A percentile compares a stretch with the other conserved stretches of the same genome.
Conservation (phyloP, 1,140 invertebrate species). For the Venturia canescens region DNA sequence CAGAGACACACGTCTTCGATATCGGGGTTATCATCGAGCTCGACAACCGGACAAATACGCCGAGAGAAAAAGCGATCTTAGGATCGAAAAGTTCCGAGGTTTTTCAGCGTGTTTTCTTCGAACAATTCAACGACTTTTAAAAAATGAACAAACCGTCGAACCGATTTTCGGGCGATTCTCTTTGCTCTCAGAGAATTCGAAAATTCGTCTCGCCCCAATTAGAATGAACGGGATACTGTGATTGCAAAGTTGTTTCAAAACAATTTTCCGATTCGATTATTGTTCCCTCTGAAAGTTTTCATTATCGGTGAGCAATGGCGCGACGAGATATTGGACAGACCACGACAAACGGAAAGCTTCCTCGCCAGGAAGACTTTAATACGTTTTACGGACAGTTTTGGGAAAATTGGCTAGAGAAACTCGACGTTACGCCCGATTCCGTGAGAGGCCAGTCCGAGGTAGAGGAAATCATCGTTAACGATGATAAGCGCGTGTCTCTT, state of each 20-base stretch:
- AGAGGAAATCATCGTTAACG: slow-evolving; percentile 51
- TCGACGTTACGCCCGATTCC: slow-evolving; percentile 70
- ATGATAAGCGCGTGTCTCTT: slow-evolving; percentile 31
- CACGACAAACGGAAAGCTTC: slow-evolving; percentile 23
- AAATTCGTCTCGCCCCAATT: not conserved
- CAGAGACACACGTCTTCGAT: slow-evolving; percentile 2
- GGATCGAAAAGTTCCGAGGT: not conserved
- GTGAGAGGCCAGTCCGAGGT: slow-evolving; percentile 67
- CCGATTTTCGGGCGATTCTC: slow-evolving; percentile 6
- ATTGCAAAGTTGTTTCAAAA: not conserved
- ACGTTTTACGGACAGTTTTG: slow-evolving; percentile 50
- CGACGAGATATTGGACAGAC: slow-evolving; percentile 36
- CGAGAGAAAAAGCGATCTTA: not conserved
- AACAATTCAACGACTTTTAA: not conserved
- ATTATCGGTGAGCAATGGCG: slow-evolving; percentile 33
- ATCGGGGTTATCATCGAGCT: not conserved
- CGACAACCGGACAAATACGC: not conserved
- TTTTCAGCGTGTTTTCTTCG: not conserved
- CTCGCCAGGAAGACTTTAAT: slow-evolving; percentile 30
- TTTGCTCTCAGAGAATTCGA: not conserved
- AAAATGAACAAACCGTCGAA: not conserved
- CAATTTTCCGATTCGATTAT: not conserved
- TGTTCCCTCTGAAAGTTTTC: not conserved
- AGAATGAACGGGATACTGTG: not conserved
- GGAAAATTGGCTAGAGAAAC: slow-evolving; percentile 68